These are phyloP conservation scores for Bovichtus diacanthus DNA, from an alignment of 2,797 vertebrate genomes.

Conservation along the genomic window DNA sequence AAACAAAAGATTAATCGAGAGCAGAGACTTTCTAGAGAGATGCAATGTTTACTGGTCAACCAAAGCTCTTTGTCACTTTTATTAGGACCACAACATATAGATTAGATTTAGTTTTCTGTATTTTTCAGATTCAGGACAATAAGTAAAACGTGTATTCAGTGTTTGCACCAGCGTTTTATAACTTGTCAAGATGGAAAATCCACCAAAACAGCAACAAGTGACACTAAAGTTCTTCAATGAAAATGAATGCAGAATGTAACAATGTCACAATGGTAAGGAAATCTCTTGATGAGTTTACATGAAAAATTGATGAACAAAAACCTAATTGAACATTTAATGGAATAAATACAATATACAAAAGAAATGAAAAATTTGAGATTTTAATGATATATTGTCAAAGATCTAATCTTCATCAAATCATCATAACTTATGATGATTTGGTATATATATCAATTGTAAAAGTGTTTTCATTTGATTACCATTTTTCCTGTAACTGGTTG, in stretches of 20 bases:
- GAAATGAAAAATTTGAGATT: too few species aligned
- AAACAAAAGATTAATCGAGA: neutral
- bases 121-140: neutral
- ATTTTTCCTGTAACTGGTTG: neutral
- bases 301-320: neutral
- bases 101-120: neutral
- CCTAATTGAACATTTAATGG: neutral
- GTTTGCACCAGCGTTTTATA: neutral
- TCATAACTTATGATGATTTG: too few species aligned
- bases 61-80: neutral
- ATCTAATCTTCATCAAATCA: too few species aligned
- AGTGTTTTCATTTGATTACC: neutral
- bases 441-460: too few species aligned
- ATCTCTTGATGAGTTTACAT: neutral
- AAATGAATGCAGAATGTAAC: neutral
- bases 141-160: neutral
- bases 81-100: neutral
- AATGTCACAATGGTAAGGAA: neutral
- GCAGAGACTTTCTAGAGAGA: conserved; percentile 5
- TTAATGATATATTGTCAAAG: too few species aligned
- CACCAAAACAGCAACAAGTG: neutral
- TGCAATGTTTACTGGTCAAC: neutral
- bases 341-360: neutral
- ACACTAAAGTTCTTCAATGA: neutral
- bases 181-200: neutral